Evolutionary conservation across 2,113 vertebrate genomes (phyloP).

Genomic region (Nyctereutes procyonoides): DNA sequence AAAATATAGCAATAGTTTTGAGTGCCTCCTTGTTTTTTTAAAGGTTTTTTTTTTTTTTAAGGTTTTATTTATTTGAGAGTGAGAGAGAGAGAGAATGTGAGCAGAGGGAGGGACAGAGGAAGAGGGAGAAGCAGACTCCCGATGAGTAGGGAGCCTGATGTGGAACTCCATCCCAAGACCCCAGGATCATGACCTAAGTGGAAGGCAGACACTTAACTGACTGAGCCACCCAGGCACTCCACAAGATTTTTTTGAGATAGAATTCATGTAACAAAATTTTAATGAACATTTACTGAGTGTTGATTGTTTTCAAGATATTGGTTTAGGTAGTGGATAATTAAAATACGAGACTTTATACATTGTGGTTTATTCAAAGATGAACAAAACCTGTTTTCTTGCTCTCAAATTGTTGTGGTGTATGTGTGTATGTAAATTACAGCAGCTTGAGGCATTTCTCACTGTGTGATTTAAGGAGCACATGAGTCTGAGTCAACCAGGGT

Average conservation of each 20-base stretch:
- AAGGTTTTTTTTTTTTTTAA: neutral
- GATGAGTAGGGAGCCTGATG: too few species aligned
- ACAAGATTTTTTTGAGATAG: neutral
- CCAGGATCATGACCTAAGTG: too few species aligned
- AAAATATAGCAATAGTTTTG: neutral
- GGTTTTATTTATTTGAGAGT: too few species aligned
- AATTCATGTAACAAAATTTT: neutral
- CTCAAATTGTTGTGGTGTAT: neutral
- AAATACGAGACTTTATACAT: neutral
- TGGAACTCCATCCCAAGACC: too few species aligned
- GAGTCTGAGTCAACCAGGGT: neutral
- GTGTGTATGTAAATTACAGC: neutral
- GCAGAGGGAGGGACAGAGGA: too few species aligned
- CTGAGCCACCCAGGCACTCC: too few species aligned
- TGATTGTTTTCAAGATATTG: neutral
- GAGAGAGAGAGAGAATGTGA: too few species aligned
- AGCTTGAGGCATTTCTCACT: neutral
- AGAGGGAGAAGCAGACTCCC: too few species aligned
- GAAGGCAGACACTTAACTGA: too few species aligned
- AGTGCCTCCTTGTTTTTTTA: neutral
- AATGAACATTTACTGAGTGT: neutral
- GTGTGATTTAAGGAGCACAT: neutral
- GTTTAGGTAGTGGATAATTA: slow-evolving; percentile 24
- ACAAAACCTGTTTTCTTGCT: neutral
- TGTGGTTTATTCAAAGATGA: neutral